Conservation (phyloP, 1,140 invertebrate species). For the Zaprionus camerounensis region DNA sequence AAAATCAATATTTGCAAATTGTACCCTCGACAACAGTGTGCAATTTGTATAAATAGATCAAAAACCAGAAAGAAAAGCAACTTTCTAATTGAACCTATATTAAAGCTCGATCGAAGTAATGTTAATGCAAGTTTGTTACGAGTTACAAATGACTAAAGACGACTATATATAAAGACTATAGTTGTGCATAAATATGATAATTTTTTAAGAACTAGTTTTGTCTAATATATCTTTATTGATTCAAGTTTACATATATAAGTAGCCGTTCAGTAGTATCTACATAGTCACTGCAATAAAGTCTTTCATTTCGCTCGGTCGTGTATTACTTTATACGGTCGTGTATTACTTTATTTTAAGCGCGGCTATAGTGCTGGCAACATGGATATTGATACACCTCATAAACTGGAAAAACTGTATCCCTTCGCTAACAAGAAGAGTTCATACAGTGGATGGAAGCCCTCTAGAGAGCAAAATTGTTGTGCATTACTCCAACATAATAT, state of each 20-base stretch:
- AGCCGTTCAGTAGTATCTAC: constrained; percentile 4
- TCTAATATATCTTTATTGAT: too few species aligned
- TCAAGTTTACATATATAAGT: background rate
- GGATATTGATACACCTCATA: constrained; percentile 40
- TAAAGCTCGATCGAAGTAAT: too few species aligned
- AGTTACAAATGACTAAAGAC: too few species aligned
- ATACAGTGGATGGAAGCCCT: constrained; percentile 60
- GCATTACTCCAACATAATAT: constrained; percentile 57
- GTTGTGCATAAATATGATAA: too few species aligned
- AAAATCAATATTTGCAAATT: too few species aligned
- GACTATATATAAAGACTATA: too few species aligned
- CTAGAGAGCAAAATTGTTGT: constrained; percentile 54
- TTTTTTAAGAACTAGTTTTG: too few species aligned
- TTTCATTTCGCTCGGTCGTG: background rate
- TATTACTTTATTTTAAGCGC: constrained; percentile 5
- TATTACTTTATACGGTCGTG: background rate
- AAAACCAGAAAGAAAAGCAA: too few species aligned
- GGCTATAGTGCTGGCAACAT: constrained; percentile 27
- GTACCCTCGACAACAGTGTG: too few species aligned
- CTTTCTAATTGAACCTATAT: too few species aligned
- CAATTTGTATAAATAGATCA: too few species aligned
- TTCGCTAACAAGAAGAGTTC: constrained; percentile 45
- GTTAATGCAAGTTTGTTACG: too few species aligned
- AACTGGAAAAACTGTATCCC: constrained; percentile 61
- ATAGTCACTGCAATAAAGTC: constrained; percentile 1